Evolutionary conservation across 2,888 invertebrate genomes (phyloP).

Genomic region (Mongoloraphidia duomilia): DNA sequence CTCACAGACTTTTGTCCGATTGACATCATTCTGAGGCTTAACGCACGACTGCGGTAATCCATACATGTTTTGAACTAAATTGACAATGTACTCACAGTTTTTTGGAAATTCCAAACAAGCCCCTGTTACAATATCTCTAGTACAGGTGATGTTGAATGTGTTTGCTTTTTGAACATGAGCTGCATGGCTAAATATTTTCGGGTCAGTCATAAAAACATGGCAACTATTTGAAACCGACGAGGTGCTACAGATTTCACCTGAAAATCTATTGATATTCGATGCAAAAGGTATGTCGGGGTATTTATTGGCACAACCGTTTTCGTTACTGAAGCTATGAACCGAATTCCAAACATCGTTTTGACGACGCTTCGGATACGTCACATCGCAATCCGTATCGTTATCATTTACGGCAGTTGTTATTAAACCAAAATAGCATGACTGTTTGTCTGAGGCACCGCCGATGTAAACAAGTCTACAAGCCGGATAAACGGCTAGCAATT

Average conservation of each 20-base stretch:
- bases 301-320: too few relatives aligned
- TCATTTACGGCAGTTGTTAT: conserved; percentile 66
- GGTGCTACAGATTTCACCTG: too few relatives aligned
- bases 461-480: conserved; percentile 77
- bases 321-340: too few relatives aligned
- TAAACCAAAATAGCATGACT: conserved; percentile 82
- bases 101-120: conserved; percentile 81
- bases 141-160: conserved; percentile 75
- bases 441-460: conserved; percentile 81
- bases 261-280: too few relatives aligned
- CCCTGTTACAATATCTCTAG: conserved; percentile 60
- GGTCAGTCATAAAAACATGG: conserved; percentile 89
- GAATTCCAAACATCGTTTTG: too few relatives aligned
- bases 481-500: conserved; percentile 73
- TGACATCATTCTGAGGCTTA: conserved; percentile 10
- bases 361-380: too few relatives aligned
- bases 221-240: conserved; percentile 64
- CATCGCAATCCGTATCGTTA: conserved; percentile 4
- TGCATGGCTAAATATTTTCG: conserved; percentile 60
- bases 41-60: conserved; percentile 38
- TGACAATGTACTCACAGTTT: conserved; percentile 64
- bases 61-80: conserved; percentile 58
- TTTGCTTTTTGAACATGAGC: conserved; percentile 67
- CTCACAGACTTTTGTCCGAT: conserved; percentile 8
- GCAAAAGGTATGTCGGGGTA: too few relatives aligned